These are phyloP conservation scores for Zaprionus lachaisei DNA, from an alignment of 1,140 invertebrate species.

Conservation along the genomic window DNA sequence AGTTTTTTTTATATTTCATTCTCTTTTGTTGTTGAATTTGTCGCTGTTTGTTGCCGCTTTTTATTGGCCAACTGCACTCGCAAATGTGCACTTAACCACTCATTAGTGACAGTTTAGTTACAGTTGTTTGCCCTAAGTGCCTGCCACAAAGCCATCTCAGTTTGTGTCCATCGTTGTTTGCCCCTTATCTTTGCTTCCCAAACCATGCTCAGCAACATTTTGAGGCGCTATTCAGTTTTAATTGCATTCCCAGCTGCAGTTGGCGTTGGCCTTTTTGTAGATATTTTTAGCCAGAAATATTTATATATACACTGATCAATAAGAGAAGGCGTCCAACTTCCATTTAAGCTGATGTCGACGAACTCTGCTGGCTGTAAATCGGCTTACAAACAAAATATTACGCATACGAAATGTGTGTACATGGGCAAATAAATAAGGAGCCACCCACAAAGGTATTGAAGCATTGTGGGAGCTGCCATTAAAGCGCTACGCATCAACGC, in stretches of 20 bases:
- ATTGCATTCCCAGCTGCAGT: not conserved
- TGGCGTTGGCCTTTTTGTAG: not conserved
- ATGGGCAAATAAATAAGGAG: conserved; percentile 60
- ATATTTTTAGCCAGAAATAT: not conserved
- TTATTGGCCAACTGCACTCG: conserved; percentile 55
- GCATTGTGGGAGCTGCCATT: conserved; percentile 57
- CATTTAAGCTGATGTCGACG: not conserved
- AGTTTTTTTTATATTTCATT: conserved; percentile 51
- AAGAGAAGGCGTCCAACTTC: not conserved
- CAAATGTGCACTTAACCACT: conserved; percentile 74
- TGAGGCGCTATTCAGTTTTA: not conserved
- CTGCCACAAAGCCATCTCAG: not conserved
- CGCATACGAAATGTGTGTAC: conserved; percentile 36
- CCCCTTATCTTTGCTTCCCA: not conserved
- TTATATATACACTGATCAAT: not conserved
- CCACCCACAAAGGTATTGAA: conserved; percentile 35
- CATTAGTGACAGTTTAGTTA: conserved; percentile 69
- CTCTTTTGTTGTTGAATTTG: conserved; percentile 42
- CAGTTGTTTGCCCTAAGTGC: conserved; percentile 38
- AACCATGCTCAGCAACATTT: not conserved
- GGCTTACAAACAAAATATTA: conserved; percentile 59
- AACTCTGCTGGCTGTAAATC: conserved; percentile 31
- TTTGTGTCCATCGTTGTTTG: not conserved
- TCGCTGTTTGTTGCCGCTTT: conserved; percentile 42
- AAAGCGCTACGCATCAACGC: conserved; percentile 64